phyloP scores from a whole-genome alignment of 2,797 vertebrate genomes.

The Chromobotia macracanthus region DNA sequence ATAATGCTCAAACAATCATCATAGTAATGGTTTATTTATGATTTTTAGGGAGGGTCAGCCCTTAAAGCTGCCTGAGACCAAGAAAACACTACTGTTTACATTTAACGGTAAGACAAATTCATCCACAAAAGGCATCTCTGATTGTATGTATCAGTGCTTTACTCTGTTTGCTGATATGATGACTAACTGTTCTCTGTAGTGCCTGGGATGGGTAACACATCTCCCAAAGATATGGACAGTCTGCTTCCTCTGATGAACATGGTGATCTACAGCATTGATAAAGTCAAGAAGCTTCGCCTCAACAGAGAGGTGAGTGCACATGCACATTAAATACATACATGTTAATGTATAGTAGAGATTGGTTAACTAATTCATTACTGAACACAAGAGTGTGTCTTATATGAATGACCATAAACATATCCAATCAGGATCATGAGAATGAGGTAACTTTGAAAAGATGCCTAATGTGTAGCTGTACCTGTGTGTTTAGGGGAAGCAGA shows the following conservation, averaged over 20 bases:
- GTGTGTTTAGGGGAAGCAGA: conserved; percentile 87
- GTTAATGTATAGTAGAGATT: too few species aligned
- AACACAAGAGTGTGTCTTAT: too few species aligned
- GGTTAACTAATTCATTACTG: too few species aligned
- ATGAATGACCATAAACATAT: background rate
- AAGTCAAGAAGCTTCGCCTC: conserved; percentile 96
- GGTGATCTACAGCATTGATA: conserved; percentile 98
- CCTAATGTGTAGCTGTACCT: conserved; percentile 7
- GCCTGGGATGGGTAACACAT: conserved; percentile 98
- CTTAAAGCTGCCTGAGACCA: conserved; percentile 97
- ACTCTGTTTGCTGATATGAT: background rate
- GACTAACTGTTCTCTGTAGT: conserved; percentile 71
- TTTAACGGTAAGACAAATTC: conserved; percentile 86
- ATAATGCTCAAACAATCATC: background rate
- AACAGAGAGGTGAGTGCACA: conserved; percentile 90
- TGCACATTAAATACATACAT: background rate
- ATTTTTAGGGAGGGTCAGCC: conserved; percentile 93
- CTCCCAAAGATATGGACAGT: conserved; percentile 98
- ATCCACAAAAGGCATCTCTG: background rate
- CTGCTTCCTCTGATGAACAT: conserved; percentile 98
- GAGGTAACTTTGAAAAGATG: background rate
- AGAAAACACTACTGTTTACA: conserved; percentile 98
- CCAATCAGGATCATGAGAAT: background rate
- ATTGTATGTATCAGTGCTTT: background rate
- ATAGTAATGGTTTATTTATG: conserved; percentile 1